These are phyloP conservation scores for Conus canariensis DNA, from an alignment of 2,888 invertebrate genomes.

Conservation along the genomic window DNA sequence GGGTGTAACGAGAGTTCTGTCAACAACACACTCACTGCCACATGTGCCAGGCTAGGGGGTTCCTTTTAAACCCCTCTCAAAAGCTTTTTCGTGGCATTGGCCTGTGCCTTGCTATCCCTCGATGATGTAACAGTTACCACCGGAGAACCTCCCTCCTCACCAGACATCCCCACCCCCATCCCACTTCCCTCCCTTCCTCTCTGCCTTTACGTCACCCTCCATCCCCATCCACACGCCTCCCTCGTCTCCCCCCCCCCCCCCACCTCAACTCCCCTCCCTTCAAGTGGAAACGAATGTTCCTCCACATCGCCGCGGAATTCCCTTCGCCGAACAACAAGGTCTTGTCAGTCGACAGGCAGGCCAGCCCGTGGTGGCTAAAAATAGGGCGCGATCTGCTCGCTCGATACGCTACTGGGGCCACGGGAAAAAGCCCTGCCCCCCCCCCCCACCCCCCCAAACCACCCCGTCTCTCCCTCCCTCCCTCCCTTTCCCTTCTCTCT, in stretches of 20 bases:
- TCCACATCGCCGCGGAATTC: constrained; percentile 29
- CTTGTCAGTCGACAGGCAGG: constrained; percentile 39
- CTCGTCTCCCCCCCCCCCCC: not conserved
- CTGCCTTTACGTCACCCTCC: not conserved
- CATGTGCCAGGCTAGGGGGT: too few species aligned
- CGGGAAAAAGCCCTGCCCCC: constrained; percentile 24
- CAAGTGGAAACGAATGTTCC: constrained; percentile 36
- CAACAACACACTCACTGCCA: too few species aligned
- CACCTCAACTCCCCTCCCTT: not conserved
- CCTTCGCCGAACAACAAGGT: constrained; percentile 35
- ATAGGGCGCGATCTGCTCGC: constrained; percentile 30
- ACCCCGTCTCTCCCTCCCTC: too few species aligned
- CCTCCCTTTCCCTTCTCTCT: too few species aligned
- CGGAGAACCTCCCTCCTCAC: constrained; percentile 20
- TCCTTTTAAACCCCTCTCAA: too few species aligned
- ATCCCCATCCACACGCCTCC: not conserved
- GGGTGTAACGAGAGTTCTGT: too few species aligned
- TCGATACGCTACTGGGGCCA: constrained; percentile 23
- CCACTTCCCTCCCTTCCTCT: too few species aligned
- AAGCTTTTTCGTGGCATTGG: not conserved
- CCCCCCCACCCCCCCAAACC: too few species aligned
- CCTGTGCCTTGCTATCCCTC: constrained; percentile 7
- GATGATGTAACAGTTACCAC: constrained; percentile 38
- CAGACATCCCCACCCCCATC: not conserved
- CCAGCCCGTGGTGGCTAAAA: constrained; percentile 29